Percentiles rank a stretch among this genome's conserved stretches.
These are phyloP conservation scores for Atopsyche davidsoni DNA, from an alignment of 1,140 invertebrate species.

Conservation along the genomic window DNA sequence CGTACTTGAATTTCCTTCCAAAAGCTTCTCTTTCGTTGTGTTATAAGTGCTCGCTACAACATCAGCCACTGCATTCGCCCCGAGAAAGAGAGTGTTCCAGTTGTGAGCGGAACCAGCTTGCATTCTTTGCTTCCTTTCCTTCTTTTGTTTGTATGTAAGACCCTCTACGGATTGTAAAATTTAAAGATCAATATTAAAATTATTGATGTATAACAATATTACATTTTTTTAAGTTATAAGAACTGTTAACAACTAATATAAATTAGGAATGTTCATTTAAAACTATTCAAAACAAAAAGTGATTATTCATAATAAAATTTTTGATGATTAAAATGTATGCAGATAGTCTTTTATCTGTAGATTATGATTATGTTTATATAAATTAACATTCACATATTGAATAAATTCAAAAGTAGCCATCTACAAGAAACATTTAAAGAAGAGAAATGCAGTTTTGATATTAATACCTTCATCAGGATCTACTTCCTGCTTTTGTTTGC, in stretches of 20 bases:
- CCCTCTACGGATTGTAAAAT: conserved; percentile 41
- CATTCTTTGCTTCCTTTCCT: conserved; percentile 72
- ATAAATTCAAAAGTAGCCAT: too few relatives aligned
- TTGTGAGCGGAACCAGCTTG: conserved; percentile 76
- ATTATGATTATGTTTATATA: too few relatives aligned
- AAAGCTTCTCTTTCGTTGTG: conserved; percentile 73
- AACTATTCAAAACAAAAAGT: too few relatives aligned
- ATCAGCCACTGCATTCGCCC: conserved; percentile 89
- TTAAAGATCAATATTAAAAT: background rate
- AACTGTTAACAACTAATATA: too few relatives aligned
- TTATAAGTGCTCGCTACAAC: conserved; percentile 82
- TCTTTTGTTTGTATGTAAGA: conserved; percentile 79
- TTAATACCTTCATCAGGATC: conserved; percentile 48
- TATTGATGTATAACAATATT: too few relatives aligned
- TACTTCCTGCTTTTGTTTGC: conserved; percentile 59
- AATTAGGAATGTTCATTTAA: too few relatives aligned
- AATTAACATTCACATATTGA: background rate
- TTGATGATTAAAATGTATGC: too few relatives aligned
- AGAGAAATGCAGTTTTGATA: too few relatives aligned
- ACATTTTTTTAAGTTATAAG: too few relatives aligned
- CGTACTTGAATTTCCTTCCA: conserved; percentile 32
- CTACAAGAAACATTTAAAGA: background rate
- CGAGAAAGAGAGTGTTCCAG: conserved; percentile 96
- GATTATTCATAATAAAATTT: too few relatives aligned
- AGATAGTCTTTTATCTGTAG: too few relatives aligned